Conservation (phyloP, 2,797 vertebrate genomes). For the Phataginus tetradactyla region DNA sequence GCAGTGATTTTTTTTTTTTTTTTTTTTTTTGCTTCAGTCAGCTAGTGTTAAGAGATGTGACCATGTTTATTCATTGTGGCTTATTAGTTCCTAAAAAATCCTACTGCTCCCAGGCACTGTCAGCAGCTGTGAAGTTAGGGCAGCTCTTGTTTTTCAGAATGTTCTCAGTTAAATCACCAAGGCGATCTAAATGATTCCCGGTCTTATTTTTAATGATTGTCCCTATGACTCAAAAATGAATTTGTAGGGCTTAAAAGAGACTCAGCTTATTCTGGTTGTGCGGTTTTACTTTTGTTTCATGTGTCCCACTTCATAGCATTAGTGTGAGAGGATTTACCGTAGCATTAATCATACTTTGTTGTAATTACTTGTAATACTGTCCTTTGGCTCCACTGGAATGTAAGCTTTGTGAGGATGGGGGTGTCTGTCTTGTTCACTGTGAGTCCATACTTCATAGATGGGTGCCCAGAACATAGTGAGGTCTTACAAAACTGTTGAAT, state of each 20-base stretch:
- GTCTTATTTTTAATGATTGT: neutral
- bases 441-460: neutral
- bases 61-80: neutral
- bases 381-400: neutral
- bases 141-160: neutral
- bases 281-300: neutral
- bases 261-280: neutral
- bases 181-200: neutral
- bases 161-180: constrained; percentile 13
- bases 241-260: neutral
- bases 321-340: neutral
- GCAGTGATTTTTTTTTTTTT: too few relatives aligned
- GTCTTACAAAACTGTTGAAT: neutral
- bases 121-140: neutral
- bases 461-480: neutral
- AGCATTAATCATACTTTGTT: neutral
- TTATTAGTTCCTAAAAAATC: neutral
- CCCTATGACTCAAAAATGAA: neutral
- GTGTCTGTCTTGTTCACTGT: neutral
- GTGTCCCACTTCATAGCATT: neutral
- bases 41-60: neutral
- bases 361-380: neutral
- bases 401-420: neutral
- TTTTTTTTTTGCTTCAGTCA: neutral
- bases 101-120: neutral